Conservation (phyloP, 2,797 vertebrate species). For the Mus minutoides region DNA sequence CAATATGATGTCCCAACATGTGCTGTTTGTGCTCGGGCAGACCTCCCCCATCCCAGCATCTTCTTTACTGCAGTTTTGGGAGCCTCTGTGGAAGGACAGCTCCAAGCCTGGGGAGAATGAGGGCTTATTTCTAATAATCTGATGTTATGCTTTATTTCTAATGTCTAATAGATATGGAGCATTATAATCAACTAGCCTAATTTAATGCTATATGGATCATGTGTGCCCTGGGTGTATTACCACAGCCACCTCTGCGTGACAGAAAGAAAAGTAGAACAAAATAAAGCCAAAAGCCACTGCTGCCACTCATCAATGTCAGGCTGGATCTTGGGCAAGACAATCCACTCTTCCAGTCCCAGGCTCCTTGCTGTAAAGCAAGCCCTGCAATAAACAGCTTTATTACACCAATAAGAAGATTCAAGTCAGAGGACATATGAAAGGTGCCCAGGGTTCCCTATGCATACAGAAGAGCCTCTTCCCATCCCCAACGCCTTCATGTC, state of each 20-base stretch:
- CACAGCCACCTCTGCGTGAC: neutral
- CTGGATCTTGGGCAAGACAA: neutral
- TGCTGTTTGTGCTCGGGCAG: neutral
- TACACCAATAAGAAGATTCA: neutral
- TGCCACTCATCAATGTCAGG: neutral
- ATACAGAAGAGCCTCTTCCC: neutral
- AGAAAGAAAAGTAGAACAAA: slow-evolving; percentile 6
- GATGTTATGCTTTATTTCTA: slow-evolving; percentile 45
- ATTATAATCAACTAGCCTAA: slow-evolving; percentile 21
- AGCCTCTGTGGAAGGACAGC: slow-evolving; percentile 35
- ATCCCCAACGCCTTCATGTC: neutral
- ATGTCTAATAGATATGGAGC: slow-evolving; percentile 1
- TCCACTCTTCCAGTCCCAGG: neutral
- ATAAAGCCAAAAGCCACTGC: slow-evolving; percentile 13
- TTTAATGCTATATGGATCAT: neutral
- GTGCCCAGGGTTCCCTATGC: neutral
- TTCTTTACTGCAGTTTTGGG: slow-evolving; percentile 24
- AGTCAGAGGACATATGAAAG: neutral
- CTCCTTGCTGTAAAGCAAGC: slow-evolving; percentile 16
- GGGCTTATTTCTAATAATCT: slow-evolving; percentile 55
- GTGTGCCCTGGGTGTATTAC: neutral
- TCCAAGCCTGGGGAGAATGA: neutral
- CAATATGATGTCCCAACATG: neutral
- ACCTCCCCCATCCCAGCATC: neutral
- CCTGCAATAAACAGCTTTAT: neutral